Base-by-base conservation (phyloP, 1,140 invertebrate species). In the Drosophila triauraria region DNA sequence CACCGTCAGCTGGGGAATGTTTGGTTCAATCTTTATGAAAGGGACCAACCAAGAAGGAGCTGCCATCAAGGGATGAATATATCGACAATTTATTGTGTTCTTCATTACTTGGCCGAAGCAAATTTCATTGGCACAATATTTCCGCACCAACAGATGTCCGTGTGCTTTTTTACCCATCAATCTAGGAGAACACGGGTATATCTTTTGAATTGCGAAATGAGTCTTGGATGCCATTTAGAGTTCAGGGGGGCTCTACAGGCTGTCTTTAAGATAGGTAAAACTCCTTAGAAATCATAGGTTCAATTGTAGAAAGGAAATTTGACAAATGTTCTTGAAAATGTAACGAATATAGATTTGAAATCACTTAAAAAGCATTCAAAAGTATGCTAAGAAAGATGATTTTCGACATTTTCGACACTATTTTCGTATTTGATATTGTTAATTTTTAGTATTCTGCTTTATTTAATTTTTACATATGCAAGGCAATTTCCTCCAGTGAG, bases 41-140 rank as follows among this genome's bases (percentile, higher is more conserved):
- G 9, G 44, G 17, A 12, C 10, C 51, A 23, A 23, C 51, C 17
- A 54, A 38, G 13, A 44, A 58, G 54, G 5, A 46, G 38, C 43
- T 62, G 54, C 56, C 65, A 63, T 57, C 67, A 20, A 40, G 64
- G 64, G 61, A 84, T 80, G 78, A 77, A 84, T 87, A 87, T 81
- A 88, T 81, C 77, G 76, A 80, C 54, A 83, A 80, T 84, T 77
- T 75, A 61, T 69, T 78, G 69, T 74, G 65, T 42, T 43, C 35
- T 72, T 58, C 51, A 72, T 58, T 72, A 70, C 64, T 69, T 38
- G 10, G 51, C 15, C 15, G 25, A 35, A 53, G 48, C 9, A 58
- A 58, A 72, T 48, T 70, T 23, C 64, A 78, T 54, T 78, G 46
- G 38, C 58, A 56, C 48, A 69, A 54, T 58, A 72, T 59, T 72